Conservation (phyloP, 2,113 vertebrate genomes). For the Actenoides lindsayi region DNA sequence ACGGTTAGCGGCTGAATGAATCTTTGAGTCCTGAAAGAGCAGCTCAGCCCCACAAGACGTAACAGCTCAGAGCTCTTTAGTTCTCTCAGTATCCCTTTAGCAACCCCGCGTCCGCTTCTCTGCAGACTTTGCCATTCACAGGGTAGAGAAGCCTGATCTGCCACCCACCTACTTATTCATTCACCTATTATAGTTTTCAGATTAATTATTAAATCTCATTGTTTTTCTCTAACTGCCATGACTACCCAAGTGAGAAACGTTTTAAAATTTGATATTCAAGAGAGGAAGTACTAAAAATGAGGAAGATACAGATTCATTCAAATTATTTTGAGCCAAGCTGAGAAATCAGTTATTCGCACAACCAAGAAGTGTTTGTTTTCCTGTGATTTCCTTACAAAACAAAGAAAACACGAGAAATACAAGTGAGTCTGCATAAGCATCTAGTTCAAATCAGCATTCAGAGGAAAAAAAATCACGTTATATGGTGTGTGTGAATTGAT, state of each 20-base stretch:
- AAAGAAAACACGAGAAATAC: not conserved
- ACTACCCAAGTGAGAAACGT: not conserved
- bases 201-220: not conserved
- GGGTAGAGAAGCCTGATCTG: not conserved
- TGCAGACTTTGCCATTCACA: not conserved
- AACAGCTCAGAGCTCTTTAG: not conserved
- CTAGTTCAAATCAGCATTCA: not conserved
- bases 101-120: not conserved
- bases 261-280: not conserved
- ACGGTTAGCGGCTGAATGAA: not conserved
- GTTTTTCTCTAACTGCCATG: not conserved
- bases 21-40: not conserved
- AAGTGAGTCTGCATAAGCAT: not conserved
- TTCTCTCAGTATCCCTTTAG: not conserved
- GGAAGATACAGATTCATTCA: not conserved
- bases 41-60: not conserved
- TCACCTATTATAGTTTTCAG: not conserved
- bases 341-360: not conserved
- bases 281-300: not conserved
- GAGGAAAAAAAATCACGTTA: not conserved
- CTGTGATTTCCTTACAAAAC: not conserved
- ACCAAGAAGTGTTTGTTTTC: not conserved
- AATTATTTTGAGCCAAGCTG: not conserved
- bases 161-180: not conserved
- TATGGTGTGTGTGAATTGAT: not conserved